phyloP scores from a whole-genome alignment of 2,113 vertebrate species.

The Mirounga angustirostris region DNA sequence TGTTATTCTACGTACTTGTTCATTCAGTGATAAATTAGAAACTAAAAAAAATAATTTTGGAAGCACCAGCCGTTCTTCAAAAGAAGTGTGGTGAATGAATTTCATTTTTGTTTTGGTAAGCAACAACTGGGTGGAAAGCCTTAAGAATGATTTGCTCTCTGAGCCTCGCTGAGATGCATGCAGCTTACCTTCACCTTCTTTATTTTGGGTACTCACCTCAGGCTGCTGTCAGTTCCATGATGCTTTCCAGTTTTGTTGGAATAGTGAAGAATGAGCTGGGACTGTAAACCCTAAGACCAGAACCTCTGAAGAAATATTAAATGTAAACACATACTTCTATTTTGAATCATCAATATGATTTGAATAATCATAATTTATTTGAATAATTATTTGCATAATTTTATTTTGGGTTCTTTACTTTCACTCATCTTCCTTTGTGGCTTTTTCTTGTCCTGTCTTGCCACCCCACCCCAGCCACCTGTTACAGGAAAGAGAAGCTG shows the following conservation, averaged over 20 bases:
- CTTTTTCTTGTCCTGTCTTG: not conserved
- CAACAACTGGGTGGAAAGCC: not conserved
- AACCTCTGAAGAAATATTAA: not conserved
- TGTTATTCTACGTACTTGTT: conserved; percentile 5
- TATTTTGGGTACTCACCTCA: not conserved
- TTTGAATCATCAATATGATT: not conserved
- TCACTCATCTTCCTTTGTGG: not conserved
- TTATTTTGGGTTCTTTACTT: not conserved
- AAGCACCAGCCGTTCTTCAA: not conserved
- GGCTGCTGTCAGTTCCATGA: not conserved
- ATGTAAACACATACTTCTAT: not conserved
- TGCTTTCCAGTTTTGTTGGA: not conserved
- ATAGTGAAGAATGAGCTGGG: not conserved
- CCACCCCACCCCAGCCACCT: not conserved
- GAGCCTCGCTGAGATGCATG: not conserved
- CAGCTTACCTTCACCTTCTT: not conserved
- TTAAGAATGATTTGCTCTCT: not conserved
- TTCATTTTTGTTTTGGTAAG: not conserved
- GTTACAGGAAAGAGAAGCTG: not conserved
- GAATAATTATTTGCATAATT: not conserved
- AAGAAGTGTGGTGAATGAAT: not conserved
- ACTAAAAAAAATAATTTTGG: not conserved
- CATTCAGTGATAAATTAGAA: not conserved
- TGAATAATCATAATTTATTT: not conserved
- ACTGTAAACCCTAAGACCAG: not conserved